Percentiles rank a stretch among this genome's conserved stretches.
phyloP scores from a whole-genome alignment of 2,113 vertebrate genomes.

The Glaucidium brasilianum region DNA sequence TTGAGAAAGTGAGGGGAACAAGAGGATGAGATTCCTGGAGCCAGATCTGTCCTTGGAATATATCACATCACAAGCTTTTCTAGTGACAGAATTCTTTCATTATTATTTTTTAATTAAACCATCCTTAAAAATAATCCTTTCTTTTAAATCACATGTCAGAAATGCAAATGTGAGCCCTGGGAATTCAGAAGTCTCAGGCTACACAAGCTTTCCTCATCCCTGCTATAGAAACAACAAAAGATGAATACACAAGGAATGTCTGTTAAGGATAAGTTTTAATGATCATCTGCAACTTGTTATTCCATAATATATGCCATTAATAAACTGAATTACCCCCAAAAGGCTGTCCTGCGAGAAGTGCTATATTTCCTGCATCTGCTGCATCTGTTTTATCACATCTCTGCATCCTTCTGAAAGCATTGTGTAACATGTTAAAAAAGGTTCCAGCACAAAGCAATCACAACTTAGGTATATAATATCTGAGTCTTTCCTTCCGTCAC shows the following conservation, averaged over 20 bases:
- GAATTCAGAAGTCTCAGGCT: constrained; percentile 40
- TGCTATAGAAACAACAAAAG: constrained; percentile 55
- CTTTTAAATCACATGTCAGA: constrained; percentile 54
- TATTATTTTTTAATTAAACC: constrained; percentile 49
- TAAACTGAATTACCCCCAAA: constrained; percentile 65
- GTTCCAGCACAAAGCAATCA: background rate
- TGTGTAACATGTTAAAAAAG: background rate
- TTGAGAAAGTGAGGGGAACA: background rate
- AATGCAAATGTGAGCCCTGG: constrained; percentile 21
- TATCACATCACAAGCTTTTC: constrained; percentile 11
- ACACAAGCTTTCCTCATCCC: constrained; percentile 30
- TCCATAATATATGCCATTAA: constrained; percentile 65
- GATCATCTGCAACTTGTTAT: constrained; percentile 70
- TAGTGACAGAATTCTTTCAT: constrained; percentile 16
- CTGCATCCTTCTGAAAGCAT: constrained; percentile 17
- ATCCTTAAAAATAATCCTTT: constrained; percentile 33
- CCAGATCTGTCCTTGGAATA: background rate
- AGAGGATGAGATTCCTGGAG: background rate
- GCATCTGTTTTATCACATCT: constrained; percentile 63
- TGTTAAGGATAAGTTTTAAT: constrained; percentile 66
- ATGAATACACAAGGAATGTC: constrained; percentile 53
- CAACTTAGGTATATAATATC: background rate
- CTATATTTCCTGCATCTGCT: constrained; percentile 56
- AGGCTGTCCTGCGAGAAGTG: constrained; percentile 41
- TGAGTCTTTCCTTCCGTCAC: background rate